Conservation (phyloP, 2,888 invertebrate species). For the Drosophila nr. medialis region DNA sequence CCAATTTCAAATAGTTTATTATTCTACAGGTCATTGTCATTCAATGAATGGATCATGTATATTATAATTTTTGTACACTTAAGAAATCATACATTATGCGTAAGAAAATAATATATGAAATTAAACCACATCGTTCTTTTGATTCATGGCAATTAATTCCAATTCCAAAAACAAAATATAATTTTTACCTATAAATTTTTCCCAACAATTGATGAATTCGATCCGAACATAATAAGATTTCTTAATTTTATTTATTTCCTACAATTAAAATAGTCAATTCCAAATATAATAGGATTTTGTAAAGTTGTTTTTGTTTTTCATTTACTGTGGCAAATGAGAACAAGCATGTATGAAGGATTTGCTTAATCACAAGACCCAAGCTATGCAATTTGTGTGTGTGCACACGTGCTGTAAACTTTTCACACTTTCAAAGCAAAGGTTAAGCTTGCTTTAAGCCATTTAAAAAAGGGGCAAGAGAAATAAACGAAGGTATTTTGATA, state of each 20-base stretch:
- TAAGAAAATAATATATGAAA: neutral
- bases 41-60: neutral
- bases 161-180: no score
- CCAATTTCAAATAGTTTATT: neutral
- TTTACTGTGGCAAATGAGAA: neutral
- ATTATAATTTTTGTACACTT: neutral
- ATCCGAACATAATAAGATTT: neutral
- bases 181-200: no score
- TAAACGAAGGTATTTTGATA: constrained; percentile 58
- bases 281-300: neutral
- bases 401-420: constrained; percentile 51
- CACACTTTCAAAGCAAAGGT: constrained; percentile 45
- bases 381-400: neutral
- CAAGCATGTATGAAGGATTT: neutral
- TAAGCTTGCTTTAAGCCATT: constrained; percentile 29
- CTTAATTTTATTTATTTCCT: neutral
- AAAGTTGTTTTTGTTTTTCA: neutral
- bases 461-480: constrained; percentile 50
- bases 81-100: no score
- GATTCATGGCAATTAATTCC: neutral
- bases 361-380: neutral
- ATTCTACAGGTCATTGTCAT: neutral
- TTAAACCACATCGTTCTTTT: neutral
- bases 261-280: neutral
- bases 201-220: neutral